phyloP scores from a whole-genome alignment of 2,113 vertebrate genomes.

The Pituophis catenifer region DNA sequence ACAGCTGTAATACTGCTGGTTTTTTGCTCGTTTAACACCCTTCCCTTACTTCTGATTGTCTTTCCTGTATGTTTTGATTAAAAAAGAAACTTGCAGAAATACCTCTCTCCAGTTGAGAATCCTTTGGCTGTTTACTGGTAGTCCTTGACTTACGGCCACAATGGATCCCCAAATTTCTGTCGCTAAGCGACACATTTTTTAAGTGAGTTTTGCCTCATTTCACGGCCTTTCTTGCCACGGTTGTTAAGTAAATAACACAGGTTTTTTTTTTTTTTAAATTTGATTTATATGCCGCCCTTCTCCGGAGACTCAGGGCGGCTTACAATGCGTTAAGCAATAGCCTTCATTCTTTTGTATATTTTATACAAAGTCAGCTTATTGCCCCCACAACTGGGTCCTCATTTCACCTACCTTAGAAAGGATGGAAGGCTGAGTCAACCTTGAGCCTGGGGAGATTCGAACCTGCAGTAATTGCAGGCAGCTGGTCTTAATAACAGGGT shows the following conservation, averaged over 20 bases:
- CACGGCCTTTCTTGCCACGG: neutral
- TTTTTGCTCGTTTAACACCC: neutral
- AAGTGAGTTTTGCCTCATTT: neutral
- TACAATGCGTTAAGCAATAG: no score
- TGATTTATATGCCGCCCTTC: no score
- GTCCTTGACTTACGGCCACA: neutral
- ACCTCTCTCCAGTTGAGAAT: neutral
- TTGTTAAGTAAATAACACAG: neutral
- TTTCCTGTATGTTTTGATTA: neutral
- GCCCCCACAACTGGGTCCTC: no score
- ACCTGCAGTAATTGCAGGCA: no score
- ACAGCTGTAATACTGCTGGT: neutral
- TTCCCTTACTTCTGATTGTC: neutral
- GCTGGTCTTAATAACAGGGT: no score
- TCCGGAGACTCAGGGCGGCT: no score
- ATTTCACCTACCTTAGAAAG: no score
- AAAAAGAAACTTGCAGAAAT: neutral
- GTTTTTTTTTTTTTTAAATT: no score
- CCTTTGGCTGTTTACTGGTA: neutral
- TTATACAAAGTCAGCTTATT: no score
- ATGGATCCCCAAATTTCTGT: neutral
- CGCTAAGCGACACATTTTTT: neutral
- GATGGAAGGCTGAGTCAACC: no score
- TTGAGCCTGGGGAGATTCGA: no score
- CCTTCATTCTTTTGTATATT: no score